Conservation (phyloP, 2,888 invertebrate species). For the Eupithecia dodoneata region DNA sequence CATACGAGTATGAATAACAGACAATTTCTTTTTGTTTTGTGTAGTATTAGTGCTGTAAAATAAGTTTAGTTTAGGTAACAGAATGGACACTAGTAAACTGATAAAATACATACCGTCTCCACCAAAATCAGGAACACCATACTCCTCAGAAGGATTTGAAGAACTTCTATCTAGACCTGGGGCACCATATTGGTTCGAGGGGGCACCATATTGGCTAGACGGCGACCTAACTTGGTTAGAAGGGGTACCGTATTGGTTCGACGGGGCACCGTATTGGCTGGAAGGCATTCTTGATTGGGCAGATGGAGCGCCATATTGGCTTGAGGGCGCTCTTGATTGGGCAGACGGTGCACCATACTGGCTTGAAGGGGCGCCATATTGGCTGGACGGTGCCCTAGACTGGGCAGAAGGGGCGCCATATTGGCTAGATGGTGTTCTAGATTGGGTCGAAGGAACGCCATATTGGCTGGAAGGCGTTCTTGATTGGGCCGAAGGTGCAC, state of each 20-base stretch:
- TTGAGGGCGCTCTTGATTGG: constrained; percentile 19
- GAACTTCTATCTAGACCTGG: constrained; percentile 15
- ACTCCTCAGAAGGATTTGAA: constrained; percentile 43
- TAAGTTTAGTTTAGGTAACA: too few relatives aligned
- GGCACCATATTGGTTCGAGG: constrained; percentile 28
- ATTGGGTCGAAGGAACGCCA: constrained; percentile 17
- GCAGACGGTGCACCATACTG: constrained; percentile 45
- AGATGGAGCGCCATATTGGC: constrained; percentile 44
- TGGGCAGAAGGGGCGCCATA: constrained; percentile 42
- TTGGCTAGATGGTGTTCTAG: constrained; percentile 30
- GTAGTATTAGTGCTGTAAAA: too few relatives aligned
- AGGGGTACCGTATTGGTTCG: constrained; percentile 43
- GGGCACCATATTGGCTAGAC: constrained; percentile 31
- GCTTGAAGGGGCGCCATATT: constrained; percentile 67
- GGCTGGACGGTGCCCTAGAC: constrained; percentile 41
- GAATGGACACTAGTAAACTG: neutral
- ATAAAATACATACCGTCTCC: neutral
- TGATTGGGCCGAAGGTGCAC: constrained; percentile 33
- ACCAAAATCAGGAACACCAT: constrained; percentile 35
- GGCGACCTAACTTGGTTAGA: constrained; percentile 15
- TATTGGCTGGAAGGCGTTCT: constrained; percentile 26
- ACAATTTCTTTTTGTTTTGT: too few relatives aligned
- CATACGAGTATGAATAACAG: too few relatives aligned
- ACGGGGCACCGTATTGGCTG: constrained; percentile 39
- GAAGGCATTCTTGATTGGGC: constrained; percentile 16